A percentile compares a stretch with the other conserved stretches of the same genome.
phyloP scores from a whole-genome alignment of 2,113 vertebrate genomes.

The Speoplatyrhinus poulsoni region DNA sequence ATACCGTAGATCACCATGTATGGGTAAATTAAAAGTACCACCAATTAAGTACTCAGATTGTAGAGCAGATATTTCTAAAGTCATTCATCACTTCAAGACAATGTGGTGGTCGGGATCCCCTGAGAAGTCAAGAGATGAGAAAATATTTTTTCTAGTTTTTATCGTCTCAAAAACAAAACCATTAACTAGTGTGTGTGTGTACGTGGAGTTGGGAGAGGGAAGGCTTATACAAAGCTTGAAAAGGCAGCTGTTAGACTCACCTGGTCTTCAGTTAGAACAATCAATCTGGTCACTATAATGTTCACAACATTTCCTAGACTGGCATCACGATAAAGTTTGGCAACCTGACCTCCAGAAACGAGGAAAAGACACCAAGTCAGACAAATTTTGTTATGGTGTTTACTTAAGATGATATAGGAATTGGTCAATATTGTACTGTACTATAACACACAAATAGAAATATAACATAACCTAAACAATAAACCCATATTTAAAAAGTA shows the following conservation, averaged over 20 bases:
- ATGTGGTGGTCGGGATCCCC: too few relatives aligned
- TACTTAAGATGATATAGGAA: neutral
- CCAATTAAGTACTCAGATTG: too few relatives aligned
- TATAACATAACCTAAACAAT: neutral
- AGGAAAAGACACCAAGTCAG: conserved; percentile 99
- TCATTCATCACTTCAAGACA: too few relatives aligned
- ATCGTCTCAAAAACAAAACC: neutral
- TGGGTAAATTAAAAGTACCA: too few relatives aligned
- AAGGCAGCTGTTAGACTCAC: conserved; percentile 70
- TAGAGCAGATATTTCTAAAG: too few relatives aligned
- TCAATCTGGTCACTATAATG: conserved; percentile 97
- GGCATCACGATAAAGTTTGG: conserved; percentile 99
- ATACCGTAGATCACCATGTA: too few relatives aligned
- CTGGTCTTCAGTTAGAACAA: conserved; percentile 98
- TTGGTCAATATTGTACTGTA: neutral
- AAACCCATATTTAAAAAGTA: conserved; percentile 55
- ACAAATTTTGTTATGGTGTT: conserved; percentile 75
- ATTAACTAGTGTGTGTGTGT: too few relatives aligned
- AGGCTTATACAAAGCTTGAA: too few relatives aligned
- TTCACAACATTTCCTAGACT: conserved; percentile 99
- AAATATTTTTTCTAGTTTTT: too few relatives aligned
- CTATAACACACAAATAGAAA: neutral
- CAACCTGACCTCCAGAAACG: conserved; percentile 99
- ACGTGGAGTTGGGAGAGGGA: too few relatives aligned
- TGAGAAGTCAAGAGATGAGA: too few relatives aligned